A percentile compares a stretch with the other conserved stretches of the same genome.
phyloP scores from a whole-genome alignment of 2,113 vertebrate species.

The Eulemur macaco region DNA sequence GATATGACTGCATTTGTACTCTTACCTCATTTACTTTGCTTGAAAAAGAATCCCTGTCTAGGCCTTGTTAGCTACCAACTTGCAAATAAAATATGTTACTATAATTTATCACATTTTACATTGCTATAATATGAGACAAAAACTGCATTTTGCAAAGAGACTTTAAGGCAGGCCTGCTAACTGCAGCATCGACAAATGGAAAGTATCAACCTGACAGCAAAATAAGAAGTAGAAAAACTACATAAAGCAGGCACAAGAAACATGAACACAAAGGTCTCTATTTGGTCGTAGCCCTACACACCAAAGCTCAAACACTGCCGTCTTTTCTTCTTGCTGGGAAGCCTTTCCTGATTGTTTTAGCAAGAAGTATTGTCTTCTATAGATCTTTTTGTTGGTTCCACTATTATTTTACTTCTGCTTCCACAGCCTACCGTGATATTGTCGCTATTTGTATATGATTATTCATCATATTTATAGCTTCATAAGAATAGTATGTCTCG shows the following conservation, averaged over 20 bases:
- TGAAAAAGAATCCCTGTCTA: neutral
- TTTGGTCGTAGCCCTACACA: neutral
- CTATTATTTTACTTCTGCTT: neutral
- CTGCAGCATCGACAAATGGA: neutral
- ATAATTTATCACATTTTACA: neutral
- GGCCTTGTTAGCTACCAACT: neutral
- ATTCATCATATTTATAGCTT: neutral
- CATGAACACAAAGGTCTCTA: neutral
- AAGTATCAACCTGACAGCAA: neutral
- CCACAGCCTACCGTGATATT: neutral
- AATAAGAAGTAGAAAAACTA: neutral
- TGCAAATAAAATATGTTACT: neutral
- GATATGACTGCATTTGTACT: neutral
- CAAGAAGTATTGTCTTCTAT: neutral
- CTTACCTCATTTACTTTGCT: neutral
- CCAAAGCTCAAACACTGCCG: neutral
- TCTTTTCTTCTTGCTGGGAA: neutral
- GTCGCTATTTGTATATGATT: neutral
- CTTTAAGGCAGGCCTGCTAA: neutral
- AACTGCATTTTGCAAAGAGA: neutral
- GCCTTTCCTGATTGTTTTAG: neutral
- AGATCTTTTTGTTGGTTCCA: neutral
- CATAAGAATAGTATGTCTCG: neutral
- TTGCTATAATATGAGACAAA: neutral
- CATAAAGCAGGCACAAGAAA: neutral